phyloP scores from a whole-genome alignment of 2,888 invertebrate species.

The Philhelius pedissequus region DNA sequence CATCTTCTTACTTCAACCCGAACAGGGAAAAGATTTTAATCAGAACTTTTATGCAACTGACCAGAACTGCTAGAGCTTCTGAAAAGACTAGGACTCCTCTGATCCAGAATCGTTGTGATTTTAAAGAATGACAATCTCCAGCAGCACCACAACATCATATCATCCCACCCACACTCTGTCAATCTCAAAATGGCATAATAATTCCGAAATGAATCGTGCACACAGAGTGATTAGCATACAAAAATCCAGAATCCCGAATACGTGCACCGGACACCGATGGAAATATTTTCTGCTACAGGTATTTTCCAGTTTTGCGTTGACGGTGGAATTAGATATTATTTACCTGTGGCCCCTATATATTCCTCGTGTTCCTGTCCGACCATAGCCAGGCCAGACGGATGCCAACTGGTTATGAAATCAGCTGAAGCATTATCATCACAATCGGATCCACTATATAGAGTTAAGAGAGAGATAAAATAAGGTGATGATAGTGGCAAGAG shows the following conservation, averaged over 20 bases:
- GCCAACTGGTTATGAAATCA: slow-evolving; percentile 58
- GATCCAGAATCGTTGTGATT: not conserved
- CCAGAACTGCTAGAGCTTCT: not conserved
- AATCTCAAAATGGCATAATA: slow-evolving; percentile 53
- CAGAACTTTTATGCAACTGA: slow-evolving; percentile 6
- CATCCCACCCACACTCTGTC: not conserved
- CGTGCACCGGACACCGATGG: slow-evolving; percentile 69
- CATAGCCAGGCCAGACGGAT: slow-evolving; percentile 3
- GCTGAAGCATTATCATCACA: slow-evolving; percentile 12
- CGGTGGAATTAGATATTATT: slow-evolving; percentile 62
- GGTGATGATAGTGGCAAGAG: slow-evolving; percentile 5
- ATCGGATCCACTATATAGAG: slow-evolving; percentile 16
- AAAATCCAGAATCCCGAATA: slow-evolving; percentile 72
- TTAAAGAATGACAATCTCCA: slow-evolving; percentile 44
- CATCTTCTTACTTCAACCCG: not conserved
- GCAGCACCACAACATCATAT: not conserved
- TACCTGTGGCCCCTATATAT: slow-evolving; percentile 55
- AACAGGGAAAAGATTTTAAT: not conserved
- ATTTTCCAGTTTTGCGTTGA: slow-evolving; percentile 47
- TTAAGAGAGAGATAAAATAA: not conserved
- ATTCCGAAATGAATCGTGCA: slow-evolving; percentile 70
- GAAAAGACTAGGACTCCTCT: not conserved
- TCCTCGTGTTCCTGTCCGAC: not conserved
- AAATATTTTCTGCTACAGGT: slow-evolving; percentile 68
- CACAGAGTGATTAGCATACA: slow-evolving; percentile 71